phyloP scores from a whole-genome alignment of 2,797 vertebrate species.

The Intellagama lesueurii region DNA sequence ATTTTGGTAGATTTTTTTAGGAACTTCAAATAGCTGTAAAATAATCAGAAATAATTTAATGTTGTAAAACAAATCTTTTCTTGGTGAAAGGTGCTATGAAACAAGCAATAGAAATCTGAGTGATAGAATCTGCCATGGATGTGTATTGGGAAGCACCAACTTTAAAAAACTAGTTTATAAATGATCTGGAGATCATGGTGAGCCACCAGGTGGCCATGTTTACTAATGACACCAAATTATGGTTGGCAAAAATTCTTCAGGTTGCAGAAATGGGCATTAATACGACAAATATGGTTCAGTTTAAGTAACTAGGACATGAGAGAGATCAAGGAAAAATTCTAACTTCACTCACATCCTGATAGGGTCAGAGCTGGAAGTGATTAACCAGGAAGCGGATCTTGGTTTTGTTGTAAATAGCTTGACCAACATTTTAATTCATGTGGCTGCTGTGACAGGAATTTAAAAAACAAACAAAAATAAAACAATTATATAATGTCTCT shows the following conservation, averaged over 20 bases:
- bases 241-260: neutral
- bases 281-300: neutral
- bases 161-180: too few relatives aligned
- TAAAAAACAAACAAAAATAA: neutral
- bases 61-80: too few relatives aligned
- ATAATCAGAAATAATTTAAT: neutral
- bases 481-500: neutral
- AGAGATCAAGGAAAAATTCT: neutral
- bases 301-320: neutral
- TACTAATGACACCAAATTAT: too few relatives aligned
- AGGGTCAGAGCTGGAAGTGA: neutral
- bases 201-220: too few relatives aligned
- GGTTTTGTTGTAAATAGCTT: neutral
- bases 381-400: neutral
- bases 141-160: too few relatives aligned
- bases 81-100: too few relatives aligned
- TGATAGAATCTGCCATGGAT: too few relatives aligned
- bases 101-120: too few relatives aligned
- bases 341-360: neutral
- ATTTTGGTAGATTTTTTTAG: neutral
- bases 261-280: neutral
- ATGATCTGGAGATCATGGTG: too few relatives aligned
- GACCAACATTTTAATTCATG: neutral
- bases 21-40: neutral
- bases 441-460: neutral